These are phyloP conservation scores for Pocillopora grandis DNA, from an alignment of 92 coral and sea anemone genomes.

Conservation along the genomic window DNA sequence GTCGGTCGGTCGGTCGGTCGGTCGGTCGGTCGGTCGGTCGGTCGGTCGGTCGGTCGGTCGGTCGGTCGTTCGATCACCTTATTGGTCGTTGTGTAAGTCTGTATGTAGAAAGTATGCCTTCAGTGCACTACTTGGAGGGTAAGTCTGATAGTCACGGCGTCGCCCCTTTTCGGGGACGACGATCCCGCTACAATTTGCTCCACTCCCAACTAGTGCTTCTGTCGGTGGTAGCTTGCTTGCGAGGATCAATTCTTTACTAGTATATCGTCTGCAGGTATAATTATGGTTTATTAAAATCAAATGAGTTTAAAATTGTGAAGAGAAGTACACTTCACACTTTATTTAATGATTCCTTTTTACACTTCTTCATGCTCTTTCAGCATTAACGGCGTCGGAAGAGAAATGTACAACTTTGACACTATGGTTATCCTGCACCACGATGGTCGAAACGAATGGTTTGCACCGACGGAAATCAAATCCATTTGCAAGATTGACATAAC, in stretches of 20 bases:
- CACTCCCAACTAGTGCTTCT: too few relatives aligned
- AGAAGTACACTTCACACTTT: not conserved
- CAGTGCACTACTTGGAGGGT: not conserved
- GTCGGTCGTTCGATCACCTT: not conserved
- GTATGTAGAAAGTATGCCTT: not conserved
- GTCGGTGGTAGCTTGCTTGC: too few relatives aligned
- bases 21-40: too few relatives aligned
- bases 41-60: too few relatives aligned
- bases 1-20: too few relatives aligned
- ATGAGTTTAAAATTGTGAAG: not conserved
- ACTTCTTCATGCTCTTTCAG: conserved; percentile 32
- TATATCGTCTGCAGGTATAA: too few relatives aligned
- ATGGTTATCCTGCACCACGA: conserved; percentile 68
- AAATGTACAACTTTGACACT: conserved; percentile 92
- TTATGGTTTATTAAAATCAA: too few relatives aligned
- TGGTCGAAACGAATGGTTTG: conserved; percentile 82
- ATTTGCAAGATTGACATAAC: conserved; percentile 95
- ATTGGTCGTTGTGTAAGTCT: not conserved
- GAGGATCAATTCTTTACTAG: too few relatives aligned
- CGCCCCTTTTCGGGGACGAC: too few relatives aligned
- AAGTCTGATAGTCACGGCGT: not conserved
- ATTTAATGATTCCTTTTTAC: not conserved
- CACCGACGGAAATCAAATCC: conserved; percentile 89
- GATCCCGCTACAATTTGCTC: too few relatives aligned
- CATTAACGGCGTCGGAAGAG: conserved; percentile 84